A percentile compares a stretch with the other conserved stretches of the same genome.
Conservation (phyloP, 2,113 vertebrate species). For the Cyanocitta stelleri region DNA sequence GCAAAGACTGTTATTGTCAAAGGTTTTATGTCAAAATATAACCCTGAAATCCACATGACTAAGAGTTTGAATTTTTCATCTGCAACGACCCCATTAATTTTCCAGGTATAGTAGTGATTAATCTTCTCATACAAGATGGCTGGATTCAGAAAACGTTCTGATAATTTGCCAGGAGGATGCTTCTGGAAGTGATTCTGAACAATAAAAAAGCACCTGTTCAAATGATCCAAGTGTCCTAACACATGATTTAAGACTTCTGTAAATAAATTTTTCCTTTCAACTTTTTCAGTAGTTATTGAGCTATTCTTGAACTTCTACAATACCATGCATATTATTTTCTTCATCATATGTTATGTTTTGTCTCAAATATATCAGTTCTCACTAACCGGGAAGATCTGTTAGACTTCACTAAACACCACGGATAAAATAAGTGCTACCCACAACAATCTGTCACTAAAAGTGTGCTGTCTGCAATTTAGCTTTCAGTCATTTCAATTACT, state of each 20-base stretch:
- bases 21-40: constrained; percentile 88
- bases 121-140: neutral
- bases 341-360: neutral
- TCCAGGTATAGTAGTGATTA: constrained; percentile 80
- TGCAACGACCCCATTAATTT: constrained; percentile 92
- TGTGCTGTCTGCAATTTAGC: neutral
- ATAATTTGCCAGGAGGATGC: neutral
- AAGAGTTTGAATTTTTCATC: constrained; percentile 95
- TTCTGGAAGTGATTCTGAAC: neutral
- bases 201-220: neutral
- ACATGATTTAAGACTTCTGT: neutral
- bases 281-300: neutral
- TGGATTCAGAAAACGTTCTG: neutral
- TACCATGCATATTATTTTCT: neutral
- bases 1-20: constrained; percentile 96
- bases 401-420: neutral
- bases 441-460: neutral
- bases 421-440: constrained; percentile 9
- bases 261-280: neutral
- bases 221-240: neutral
- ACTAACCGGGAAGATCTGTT: neutral
- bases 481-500: neutral
- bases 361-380: neutral
- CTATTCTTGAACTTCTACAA: neutral
- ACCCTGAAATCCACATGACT: constrained; percentile 82